phyloP scores from a whole-genome alignment of 1,140 invertebrate species.

The Atta texana region DNA sequence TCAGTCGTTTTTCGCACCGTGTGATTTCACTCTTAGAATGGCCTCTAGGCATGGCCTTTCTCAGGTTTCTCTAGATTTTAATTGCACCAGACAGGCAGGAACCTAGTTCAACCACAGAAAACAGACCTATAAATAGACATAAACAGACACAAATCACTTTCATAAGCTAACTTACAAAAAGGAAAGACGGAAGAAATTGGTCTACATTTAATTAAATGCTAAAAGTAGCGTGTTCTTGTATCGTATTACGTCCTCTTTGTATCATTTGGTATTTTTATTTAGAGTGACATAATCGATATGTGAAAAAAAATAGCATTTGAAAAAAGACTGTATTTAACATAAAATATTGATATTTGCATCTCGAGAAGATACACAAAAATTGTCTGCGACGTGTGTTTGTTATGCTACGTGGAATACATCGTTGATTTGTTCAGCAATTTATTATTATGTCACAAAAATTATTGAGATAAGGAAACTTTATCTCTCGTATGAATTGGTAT shows the following conservation, averaged over 20 bases:
- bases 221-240: background rate
- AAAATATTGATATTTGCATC: background rate
- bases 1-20: too few relatives aligned
- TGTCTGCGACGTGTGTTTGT: background rate
- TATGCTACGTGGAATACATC: background rate
- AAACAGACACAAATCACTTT: background rate
- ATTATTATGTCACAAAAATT: background rate
- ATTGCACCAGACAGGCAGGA: too few relatives aligned
- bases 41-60: too few relatives aligned
- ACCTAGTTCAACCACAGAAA: too few relatives aligned
- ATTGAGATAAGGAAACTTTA: background rate
- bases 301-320: background rate
- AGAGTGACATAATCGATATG: slow-evolving; percentile 21
- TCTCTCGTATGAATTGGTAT: background rate
- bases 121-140: background rate
- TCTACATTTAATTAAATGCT: background rate
- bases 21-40: too few relatives aligned
- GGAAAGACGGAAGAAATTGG: background rate
- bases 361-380: background rate
- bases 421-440: background rate
- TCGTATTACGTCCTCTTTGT: background rate
- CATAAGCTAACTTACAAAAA: background rate
- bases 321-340: background rate
- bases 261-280: background rate
- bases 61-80: too few relatives aligned